A percentile compares a stretch with the other conserved stretches of the same genome.
Conservation (phyloP, 2,888 invertebrate species). For the Melanostoma mellinum region DNA sequence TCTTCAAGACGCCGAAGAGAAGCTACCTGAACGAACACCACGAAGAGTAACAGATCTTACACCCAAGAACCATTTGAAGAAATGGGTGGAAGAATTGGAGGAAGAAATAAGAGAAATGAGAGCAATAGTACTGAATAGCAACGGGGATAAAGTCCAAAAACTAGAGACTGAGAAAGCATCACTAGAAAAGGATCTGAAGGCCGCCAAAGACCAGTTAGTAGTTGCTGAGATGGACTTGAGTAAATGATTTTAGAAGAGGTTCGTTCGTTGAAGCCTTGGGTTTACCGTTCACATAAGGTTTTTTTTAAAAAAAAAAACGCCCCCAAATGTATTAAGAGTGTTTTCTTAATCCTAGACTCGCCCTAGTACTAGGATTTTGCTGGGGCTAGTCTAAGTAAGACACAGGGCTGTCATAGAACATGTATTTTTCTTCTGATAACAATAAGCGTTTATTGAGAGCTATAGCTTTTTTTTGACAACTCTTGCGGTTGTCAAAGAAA, state of each 20-base stretch:
- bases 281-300: too few relatives aligned
- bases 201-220: constrained; percentile 85
- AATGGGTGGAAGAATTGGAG: constrained; percentile 93
- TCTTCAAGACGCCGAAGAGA: constrained; percentile 86
- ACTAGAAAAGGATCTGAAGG: constrained; percentile 86
- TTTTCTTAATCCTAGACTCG: too few relatives aligned
- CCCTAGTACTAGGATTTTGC: too few relatives aligned
- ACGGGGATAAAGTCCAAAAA: constrained; percentile 82
- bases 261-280: too few relatives aligned
- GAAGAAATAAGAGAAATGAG: constrained; percentile 88
- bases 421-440: too few relatives aligned
- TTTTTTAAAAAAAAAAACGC: too few relatives aligned
- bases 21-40: constrained; percentile 87
- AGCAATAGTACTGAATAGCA: constrained; percentile 80
- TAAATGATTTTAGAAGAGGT: constrained; percentile 32
- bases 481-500: too few relatives aligned
- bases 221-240: constrained; percentile 83
- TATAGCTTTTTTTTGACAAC: too few relatives aligned
- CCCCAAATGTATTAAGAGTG: too few relatives aligned
- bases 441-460: too few relatives aligned
- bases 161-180: constrained; percentile 86
- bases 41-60: constrained; percentile 87
- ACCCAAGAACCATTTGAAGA: constrained; percentile 84
- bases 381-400: too few relatives aligned
- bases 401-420: too few relatives aligned